A percentile compares a stretch with the other conserved stretches of the same genome.
phyloP scores from a whole-genome alignment of 1,140 invertebrate genomes.

The Drosophila yakuba region DNA sequence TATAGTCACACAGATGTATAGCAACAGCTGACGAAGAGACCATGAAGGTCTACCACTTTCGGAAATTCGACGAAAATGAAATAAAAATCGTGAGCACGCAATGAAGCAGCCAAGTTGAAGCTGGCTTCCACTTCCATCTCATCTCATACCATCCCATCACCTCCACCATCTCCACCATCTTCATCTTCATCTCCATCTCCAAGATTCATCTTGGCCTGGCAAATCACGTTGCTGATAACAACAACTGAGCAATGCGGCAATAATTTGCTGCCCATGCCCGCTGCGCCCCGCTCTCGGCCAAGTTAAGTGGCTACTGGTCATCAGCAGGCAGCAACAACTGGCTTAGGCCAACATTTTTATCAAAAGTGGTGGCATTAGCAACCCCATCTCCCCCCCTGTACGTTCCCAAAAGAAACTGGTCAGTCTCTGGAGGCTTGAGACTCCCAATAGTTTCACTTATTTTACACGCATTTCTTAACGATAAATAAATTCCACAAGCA shows the following conservation, averaged over 20 bases:
- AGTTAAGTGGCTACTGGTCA: slow-evolving; percentile 75
- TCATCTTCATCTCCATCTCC: slow-evolving; percentile 30
- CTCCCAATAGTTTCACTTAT: slow-evolving; percentile 81
- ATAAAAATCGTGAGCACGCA: slow-evolving; percentile 60
- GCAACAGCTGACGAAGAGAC: slow-evolving; percentile 55
- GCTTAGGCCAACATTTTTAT: slow-evolving; percentile 80
- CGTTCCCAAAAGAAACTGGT: slow-evolving; percentile 54
- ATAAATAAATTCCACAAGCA: slow-evolving; percentile 82
- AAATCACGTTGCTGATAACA: slow-evolving; percentile 80
- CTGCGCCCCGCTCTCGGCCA: slow-evolving; percentile 16
- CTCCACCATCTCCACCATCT: background rate
- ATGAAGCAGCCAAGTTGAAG: slow-evolving; percentile 52
- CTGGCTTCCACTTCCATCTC: slow-evolving; percentile 44
- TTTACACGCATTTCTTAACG: slow-evolving; percentile 82
- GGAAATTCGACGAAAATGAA: slow-evolving; percentile 73
- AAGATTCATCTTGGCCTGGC: slow-evolving; percentile 52
- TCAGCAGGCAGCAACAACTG: slow-evolving; percentile 61
- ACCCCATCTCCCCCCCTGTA: slow-evolving; percentile 3
- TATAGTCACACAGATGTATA: background rate
- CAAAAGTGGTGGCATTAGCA: slow-evolving; percentile 79
- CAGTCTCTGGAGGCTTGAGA: slow-evolving; percentile 51
- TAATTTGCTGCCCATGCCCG: slow-evolving; percentile 62
- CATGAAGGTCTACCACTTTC: slow-evolving; percentile 82
- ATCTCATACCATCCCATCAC: slow-evolving; percentile 10
- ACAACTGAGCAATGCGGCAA: slow-evolving; percentile 79